These are phyloP conservation scores for Epinotia bilunana DNA, from an alignment of 2,888 invertebrate genomes.

Conservation along the genomic window DNA sequence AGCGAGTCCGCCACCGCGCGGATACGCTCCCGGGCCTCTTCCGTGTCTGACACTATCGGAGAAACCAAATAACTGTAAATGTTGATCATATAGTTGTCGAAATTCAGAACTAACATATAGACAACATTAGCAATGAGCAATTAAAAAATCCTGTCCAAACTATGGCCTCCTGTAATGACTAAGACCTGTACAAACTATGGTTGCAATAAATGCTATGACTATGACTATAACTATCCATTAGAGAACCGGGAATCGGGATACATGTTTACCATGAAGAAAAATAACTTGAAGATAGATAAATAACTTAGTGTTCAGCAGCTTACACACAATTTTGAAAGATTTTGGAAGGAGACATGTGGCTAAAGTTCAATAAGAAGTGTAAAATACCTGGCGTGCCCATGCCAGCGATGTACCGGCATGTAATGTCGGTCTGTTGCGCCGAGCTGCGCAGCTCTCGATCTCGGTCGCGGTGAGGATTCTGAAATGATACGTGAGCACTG, in stretches of 20 bases:
- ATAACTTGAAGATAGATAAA: too few relatives aligned
- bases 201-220: too few relatives aligned
- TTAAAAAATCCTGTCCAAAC: too few relatives aligned
- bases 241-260: too few relatives aligned
- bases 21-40: constrained; percentile 64
- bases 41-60: constrained; percentile 54
- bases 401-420: constrained; percentile 66
- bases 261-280: too few relatives aligned
- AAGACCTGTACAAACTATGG: too few relatives aligned
- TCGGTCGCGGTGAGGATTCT: constrained; percentile 54
- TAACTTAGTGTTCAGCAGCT: too few relatives aligned
- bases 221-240: too few relatives aligned
- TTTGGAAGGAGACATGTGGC: too few relatives aligned
- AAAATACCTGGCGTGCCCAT: constrained; percentile 62
- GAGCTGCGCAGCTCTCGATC: constrained; percentile 67
- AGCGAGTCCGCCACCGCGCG: constrained; percentile 67
- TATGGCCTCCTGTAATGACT: too few relatives aligned
- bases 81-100: neutral
- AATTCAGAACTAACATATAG: neutral
- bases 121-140: neutral
- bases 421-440: constrained; percentile 77
- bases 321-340: too few relatives aligned
- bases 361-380: too few relatives aligned
- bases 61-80: constrained; percentile 26
- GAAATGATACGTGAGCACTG: neutral